Evolutionary conservation across 92 coral and sea anemone genomes (phyloP), one percentile per base, ranked within the genome.

Genomic region (Siderastrea radians): DNA sequence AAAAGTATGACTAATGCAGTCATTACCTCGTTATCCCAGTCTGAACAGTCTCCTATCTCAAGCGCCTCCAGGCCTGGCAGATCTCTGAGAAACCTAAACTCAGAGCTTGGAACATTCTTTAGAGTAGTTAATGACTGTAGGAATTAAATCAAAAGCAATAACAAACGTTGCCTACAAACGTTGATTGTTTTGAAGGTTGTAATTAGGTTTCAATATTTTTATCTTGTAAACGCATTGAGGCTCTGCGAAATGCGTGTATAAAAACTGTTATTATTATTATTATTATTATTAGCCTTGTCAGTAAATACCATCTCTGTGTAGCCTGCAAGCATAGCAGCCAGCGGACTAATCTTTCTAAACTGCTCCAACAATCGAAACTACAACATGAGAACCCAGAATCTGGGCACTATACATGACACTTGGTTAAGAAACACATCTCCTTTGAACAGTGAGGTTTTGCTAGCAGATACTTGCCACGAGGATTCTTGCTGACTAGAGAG

Each of bases 41-140:
- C 89, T 16, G 78, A 74, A 66, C 96, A 93, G 19, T 93, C 96
- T n/a, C 96, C 96, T 64, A 93, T 77, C 45, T 93, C 94, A 55
- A 93, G 87, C 45, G 80, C 90, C 77, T 87, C 89, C 57, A 93
- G 58, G 11, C 76, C 71, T 57, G 67, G 49, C 53, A 93, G 81
- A 49, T 77, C 77, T 57, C 83, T 62, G 46, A 93, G 71, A 78
- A 93, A 93, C 46, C 85, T 77, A 55, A 93, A 90, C 47, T 93
- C 95, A 53, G 61, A 70, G 17, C 91, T 72, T 60, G 91, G 63
- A 59, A 82, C 71, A 71, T 83, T 89, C 75, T 84, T 93, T 77
- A 93, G 61, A 16, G 93, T 90, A 62, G 95, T 93, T 49, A 90
- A 15, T 11, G 94, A 89, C 96, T 90, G 65, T 3, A 10, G 7